Base-by-base conservation (phyloP, 1,140 invertebrate genomes). In the Drosophila sp. region DNA sequence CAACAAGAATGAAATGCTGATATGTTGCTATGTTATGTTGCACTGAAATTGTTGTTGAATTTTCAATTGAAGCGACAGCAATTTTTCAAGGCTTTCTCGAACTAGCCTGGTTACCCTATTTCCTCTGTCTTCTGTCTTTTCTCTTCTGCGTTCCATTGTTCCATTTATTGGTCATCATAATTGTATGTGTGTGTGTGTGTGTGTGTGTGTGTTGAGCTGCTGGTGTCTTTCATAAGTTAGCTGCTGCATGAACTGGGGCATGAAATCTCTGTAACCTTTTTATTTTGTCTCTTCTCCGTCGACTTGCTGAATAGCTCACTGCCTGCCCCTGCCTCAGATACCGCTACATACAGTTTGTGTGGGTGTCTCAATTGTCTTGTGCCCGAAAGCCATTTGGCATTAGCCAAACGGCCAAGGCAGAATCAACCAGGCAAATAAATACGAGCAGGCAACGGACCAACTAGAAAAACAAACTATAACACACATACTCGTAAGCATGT, bases 231-330 rank as follows among this genome's bases (percentile, higher is more conserved):
- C 59, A 53, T 66, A 45, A 40, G 51, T 56, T 48, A 72, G 43
- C 65, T 61, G 66, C 67, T 79, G 67, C 67, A 66, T 73, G 72
- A 83, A 82, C 57, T 80, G 57, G 73, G 78, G 78, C 82, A 86
- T 86, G 67, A 82, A 86, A 86, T 86, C 83, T 87, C 38, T 82
- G 83, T 74, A 86, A 78, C 78, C 72, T 87, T 81, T 81, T 77
- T 63, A 65, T 43, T 64, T 18, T 41, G 48, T 72, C 40, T 63
- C 29, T 46, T 41, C 45, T 14, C 25, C 18, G 38, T 25, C 51
- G 66, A 50, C 40, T 65, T 70, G 36, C 74, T 70, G 78, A 81
- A 71, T 82, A 66, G 69, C 51, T 62, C 57, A 51, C 61, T 65
- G 71, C 46, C 54, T 75, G 72, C 65, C 65, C 54, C 64, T 78